phyloP scores from a whole-genome alignment of 1,140 invertebrate species.

The Oreohelix idahoensis region DNA sequence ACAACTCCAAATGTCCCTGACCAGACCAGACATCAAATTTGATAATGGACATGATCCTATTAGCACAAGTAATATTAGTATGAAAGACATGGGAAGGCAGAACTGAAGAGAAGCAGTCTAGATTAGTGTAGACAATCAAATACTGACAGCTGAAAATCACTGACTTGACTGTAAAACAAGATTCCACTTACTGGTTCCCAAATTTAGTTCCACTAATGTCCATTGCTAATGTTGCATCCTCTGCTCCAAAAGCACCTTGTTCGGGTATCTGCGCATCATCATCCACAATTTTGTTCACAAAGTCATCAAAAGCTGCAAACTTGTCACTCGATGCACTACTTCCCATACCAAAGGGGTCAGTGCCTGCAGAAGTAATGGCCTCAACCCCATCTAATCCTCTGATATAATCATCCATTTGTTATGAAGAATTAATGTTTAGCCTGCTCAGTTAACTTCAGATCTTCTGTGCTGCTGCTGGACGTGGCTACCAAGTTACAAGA shows the following conservation, averaged over 20 bases:
- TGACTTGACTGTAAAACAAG: too few species aligned
- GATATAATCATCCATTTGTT: slow-evolving; percentile 32
- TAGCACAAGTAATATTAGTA: too few species aligned
- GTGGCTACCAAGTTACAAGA: not conserved
- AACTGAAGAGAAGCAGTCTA: too few species aligned
- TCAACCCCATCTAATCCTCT: slow-evolving; percentile 4
- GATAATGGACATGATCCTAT: too few species aligned
- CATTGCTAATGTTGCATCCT: not conserved
- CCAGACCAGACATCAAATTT: too few species aligned
- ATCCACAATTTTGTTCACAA: slow-evolving; percentile 58
- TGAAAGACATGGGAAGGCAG: too few species aligned
- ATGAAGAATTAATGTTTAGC: not conserved
- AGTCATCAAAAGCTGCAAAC: slow-evolving; percentile 55
- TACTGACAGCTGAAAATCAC: too few species aligned
- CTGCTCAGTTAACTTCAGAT: not conserved
- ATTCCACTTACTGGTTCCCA: not conserved
- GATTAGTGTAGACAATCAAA: too few species aligned
- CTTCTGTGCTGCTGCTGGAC: not conserved
- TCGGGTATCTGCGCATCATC: slow-evolving; percentile 43
- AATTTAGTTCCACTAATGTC: not conserved
- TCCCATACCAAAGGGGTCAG: slow-evolving; percentile 45
- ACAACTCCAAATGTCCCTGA: too few species aligned
- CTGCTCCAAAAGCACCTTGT: not conserved
- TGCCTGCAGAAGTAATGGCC: not conserved
- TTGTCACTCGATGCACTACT: slow-evolving; percentile 55